A percentile compares a stretch with the other conserved stretches of the same genome.
These are phyloP conservation scores for Fregata magnificens DNA, from an alignment of 2,113 vertebrate species.

Conservation along the genomic window DNA sequence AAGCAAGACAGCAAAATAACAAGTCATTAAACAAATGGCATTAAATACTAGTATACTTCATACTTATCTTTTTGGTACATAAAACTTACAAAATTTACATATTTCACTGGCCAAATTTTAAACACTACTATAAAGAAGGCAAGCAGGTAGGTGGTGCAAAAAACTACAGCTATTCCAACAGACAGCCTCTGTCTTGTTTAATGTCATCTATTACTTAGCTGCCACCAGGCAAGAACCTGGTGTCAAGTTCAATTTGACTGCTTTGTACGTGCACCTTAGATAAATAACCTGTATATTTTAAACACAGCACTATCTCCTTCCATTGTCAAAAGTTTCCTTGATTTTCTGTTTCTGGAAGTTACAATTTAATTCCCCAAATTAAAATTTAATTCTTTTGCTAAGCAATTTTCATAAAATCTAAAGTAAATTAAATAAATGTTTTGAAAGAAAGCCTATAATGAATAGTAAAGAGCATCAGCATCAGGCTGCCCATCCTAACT, in stretches of 20 bases:
- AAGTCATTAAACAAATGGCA: not conserved
- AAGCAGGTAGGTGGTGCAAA: not conserved
- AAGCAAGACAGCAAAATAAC: not conserved
- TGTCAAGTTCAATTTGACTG: not conserved
- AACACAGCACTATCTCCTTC: not conserved
- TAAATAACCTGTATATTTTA: not conserved
- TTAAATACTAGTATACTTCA: not conserved
- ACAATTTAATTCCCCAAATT: not conserved
- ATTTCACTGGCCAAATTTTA: not conserved
- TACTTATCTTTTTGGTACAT: not conserved
- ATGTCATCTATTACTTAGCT: not conserved
- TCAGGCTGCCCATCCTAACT: not conserved
- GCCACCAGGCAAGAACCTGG: not conserved
- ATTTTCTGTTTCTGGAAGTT: not conserved
- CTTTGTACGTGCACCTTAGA: not conserved
- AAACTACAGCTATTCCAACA: not conserved
- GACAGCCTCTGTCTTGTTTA: not conserved
- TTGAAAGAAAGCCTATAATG: not conserved
- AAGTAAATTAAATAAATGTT: not conserved
- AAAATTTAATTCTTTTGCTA: not conserved
- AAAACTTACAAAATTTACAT: not conserved
- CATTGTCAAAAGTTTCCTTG: not conserved
- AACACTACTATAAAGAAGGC: not conserved
- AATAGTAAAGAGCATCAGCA: not conserved
- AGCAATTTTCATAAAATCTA: not conserved